Evolutionary conservation across 2,888 invertebrate genomes (phyloP).

Genomic region (Scrobipalpa atriplicella): DNA sequence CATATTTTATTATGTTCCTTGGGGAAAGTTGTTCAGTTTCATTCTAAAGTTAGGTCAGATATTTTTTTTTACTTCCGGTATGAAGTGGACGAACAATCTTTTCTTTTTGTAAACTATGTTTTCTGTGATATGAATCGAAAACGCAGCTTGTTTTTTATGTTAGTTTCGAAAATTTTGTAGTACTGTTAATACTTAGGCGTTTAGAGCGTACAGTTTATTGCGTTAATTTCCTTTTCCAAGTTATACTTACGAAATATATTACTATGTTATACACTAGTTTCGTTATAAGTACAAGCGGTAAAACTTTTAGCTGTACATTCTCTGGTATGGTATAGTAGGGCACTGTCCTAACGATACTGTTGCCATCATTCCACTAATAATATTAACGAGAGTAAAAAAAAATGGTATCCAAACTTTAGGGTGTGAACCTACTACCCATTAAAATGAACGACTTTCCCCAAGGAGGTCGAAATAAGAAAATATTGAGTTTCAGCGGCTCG

Average conservation of each 20-base stretch:
- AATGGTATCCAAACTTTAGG: too few species aligned
- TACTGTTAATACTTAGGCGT: not conserved
- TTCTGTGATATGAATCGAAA: conserved; percentile 61
- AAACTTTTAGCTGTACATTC: too few species aligned
- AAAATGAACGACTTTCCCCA: too few species aligned
- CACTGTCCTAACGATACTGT: too few species aligned
- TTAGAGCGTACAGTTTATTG: conserved; percentile 14
- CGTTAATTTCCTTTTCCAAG: conserved; percentile 34
- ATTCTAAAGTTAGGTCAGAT: too few species aligned
- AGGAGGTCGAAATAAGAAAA: too few species aligned
- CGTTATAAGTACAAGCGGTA: not conserved
- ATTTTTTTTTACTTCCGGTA: conserved; percentile 19
- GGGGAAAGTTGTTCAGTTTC: not conserved
- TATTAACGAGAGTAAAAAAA: too few species aligned
- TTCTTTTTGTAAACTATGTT: conserved; percentile 54
- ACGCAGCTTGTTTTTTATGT: conserved; percentile 51
- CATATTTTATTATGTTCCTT: not conserved
- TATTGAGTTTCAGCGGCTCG: too few species aligned
- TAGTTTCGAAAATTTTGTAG: conserved; percentile 29
- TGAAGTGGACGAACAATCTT: conserved; percentile 28
- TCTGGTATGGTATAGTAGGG: too few species aligned
- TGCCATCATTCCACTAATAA: too few species aligned
- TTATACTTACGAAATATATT: conserved; percentile 41
- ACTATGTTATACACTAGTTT: conserved; percentile 31
- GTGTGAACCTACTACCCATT: too few species aligned